phyloP scores from a whole-genome alignment of 53 echinoderm and acorn worm species.

The Patiria pectinifera region DNA sequence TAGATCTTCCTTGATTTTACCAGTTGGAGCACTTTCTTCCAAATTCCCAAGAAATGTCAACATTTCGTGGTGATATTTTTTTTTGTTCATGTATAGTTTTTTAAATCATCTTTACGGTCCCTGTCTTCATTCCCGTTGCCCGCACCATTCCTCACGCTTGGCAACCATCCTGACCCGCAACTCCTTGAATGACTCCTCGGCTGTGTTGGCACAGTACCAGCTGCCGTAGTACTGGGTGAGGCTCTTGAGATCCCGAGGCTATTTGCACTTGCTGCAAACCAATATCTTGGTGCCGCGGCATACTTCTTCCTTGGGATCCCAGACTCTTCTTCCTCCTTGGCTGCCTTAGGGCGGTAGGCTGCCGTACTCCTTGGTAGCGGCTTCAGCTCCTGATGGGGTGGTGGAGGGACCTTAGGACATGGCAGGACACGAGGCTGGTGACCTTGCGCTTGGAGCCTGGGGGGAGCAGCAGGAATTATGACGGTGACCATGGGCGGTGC shows the following conservation, averaged over 20 bases:
- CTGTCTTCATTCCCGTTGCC: neutral
- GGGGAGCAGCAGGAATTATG: neutral
- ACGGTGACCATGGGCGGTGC: neutral
- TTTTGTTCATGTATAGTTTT: too few relatives aligned
- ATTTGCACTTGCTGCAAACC: conserved; percentile 42
- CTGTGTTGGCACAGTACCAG: conserved; percentile 52
- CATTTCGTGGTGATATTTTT: too few relatives aligned
- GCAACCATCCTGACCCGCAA: conserved; percentile 39
- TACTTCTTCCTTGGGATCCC: conserved; percentile 28
- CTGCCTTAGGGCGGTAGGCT: conserved; percentile 11
- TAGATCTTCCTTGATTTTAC: too few relatives aligned
- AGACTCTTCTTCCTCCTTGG: conserved; percentile 11
- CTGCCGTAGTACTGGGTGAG: conserved; percentile 61
- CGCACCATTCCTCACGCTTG: neutral
- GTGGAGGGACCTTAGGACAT: neutral
- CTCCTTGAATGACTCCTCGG: conserved; percentile 12
- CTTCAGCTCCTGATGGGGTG: neutral
- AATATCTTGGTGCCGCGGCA: neutral
- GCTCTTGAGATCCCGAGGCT: neutral
- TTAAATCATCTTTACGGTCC: neutral
- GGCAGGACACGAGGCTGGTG: neutral
- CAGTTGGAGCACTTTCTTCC: too few relatives aligned
- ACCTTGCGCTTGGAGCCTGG: neutral
- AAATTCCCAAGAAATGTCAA: too few relatives aligned
- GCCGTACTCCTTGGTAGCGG: conserved; percentile 36